These are phyloP conservation scores for Penaeus indicus DNA, from an alignment of 1,140 invertebrate species.

Conservation along the genomic window DNA sequence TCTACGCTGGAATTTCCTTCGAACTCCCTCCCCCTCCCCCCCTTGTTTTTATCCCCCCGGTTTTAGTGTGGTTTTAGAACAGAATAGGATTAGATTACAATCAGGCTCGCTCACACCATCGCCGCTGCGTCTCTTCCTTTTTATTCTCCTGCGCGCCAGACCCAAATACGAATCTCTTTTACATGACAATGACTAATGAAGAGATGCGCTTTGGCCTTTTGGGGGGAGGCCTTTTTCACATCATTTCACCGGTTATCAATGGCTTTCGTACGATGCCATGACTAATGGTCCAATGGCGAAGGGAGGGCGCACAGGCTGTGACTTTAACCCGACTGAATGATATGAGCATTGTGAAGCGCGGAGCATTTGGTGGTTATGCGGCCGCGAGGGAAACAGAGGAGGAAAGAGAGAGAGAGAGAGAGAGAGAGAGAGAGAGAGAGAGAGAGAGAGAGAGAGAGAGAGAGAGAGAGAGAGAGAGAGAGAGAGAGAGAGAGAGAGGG, in stretches of 20 bases:
- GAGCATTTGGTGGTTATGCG: too few relatives aligned
- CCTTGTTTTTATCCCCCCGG: too few relatives aligned
- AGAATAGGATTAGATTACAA: slow-evolving; percentile 29
- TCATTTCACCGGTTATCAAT: slow-evolving; percentile 39
- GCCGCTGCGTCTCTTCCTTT: too few relatives aligned
- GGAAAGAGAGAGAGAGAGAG: background rate
- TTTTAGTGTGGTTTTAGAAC: background rate
- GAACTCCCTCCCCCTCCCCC: too few relatives aligned
- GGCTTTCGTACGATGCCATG: slow-evolving; percentile 30
- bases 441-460: slow-evolving; percentile 34
- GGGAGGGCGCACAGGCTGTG: background rate
- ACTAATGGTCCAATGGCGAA: background rate
- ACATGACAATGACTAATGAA: slow-evolving; percentile 56
- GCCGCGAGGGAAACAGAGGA: background rate
- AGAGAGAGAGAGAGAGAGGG: too few relatives aligned
- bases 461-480: slow-evolving; percentile 1
- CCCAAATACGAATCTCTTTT: slow-evolving; percentile 44
- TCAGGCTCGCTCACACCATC: background rate
- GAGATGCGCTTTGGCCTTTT: slow-evolving; percentile 9
- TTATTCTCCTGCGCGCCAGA: too few relatives aligned
- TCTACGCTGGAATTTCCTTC: too few relatives aligned
- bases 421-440: slow-evolving; percentile 25
- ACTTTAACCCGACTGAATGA: too few relatives aligned
- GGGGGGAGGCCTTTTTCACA: slow-evolving; percentile 28
- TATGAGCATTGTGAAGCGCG: too few relatives aligned